Evolutionary conservation across 2,797 vertebrate species (phyloP), one percentile per base, ranked within the genome.

Genomic region (Salmo trutta): DNA sequence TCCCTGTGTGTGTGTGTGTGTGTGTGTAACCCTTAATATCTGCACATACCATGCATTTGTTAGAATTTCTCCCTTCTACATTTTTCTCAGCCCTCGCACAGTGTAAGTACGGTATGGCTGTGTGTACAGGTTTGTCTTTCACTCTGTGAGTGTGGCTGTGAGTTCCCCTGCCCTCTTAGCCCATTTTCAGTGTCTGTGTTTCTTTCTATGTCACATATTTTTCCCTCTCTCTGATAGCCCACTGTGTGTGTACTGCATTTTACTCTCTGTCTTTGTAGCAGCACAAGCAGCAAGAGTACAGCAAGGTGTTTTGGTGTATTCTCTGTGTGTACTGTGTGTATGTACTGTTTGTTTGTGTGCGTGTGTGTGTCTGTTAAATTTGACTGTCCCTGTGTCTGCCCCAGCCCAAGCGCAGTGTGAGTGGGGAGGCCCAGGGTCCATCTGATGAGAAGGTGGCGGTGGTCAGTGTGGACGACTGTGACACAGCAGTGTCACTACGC

Each of bases 371-470:
- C 6, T 68, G 65, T 70, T n/a, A 62, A 24, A 24, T 24, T 21
- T 24, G n/a, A 21, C 16, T 68, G 12, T 19, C 8, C 2, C 59
- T 62, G 59, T 62, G n/a, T 24, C n/a, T 62, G 24, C 5, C 87
- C 74, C 85, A 99, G 98, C 97, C 98, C 70, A 97, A 94, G 90
- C 94, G 96, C 84, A 97, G 95, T 33, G 85, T 95, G 71, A 92
- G 94, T 7, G 98, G 98, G 0, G 95, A 96, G 75, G 96, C 94
- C 24, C 96, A 98, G 89, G 98, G 98, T 74, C 98, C 98, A 0
- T 99, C 98, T 5, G 97, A 98, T 88, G 97, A 99, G 92, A 99
- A 99, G 87, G 96, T 99, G 83, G 97, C 98, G 0, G 95, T 98
- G 85, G 90, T 99, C 87, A 97, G 95, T 15, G 90, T 99, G 71